Base-by-base conservation (phyloP, 1,140 invertebrate species). In the Pissodes strobi region DNA sequence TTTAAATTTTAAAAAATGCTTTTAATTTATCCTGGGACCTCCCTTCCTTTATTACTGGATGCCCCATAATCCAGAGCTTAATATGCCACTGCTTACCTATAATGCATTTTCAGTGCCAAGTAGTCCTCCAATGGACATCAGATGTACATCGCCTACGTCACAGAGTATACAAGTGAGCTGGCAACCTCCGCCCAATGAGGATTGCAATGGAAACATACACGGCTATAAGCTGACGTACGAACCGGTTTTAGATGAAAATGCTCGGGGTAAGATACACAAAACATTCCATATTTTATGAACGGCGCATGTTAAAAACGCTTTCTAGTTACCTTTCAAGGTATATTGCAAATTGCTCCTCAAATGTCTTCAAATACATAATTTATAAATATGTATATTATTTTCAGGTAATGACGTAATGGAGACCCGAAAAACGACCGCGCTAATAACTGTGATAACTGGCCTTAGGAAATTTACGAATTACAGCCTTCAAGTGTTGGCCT, bases 391-490 rank as follows among this genome's bases (percentile, higher is more conserved):
- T n/a, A n/a, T n/a, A n/a, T n/a, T n/a, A n/a, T 39, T 69, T 72
- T 48, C 43, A 76, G 76, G 73, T 37, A 82, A 81, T 49, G 85
- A 87, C 48, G 85, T 86, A 66, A 84, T 87, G 71, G 85, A 88
- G 73, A 85, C 84, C 13, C 80, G 85, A 5, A 90, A 89, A 75
- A 90, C 89, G 0, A 86, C 84, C 5, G 85, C 85, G 1, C 73
- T 89, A 23, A 88, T 85, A 10, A 85, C 85, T 1, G 85, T 89
- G 30, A 77, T 90, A 1, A 86, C 84, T 0, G 85, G 85, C 1
- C 74, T 91, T n/a, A 81, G 84, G 57, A 90, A 89, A 68, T 93
- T 85, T 73, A 91, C 90, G 2, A 95, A 94, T 79, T 95, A 95
- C 78, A 93, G 89, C 70, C 84, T 95, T 39, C 89, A 92, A 77